Base-by-base conservation (phyloP, 2,888 invertebrate genomes). In the Phengaris arion region DNA sequence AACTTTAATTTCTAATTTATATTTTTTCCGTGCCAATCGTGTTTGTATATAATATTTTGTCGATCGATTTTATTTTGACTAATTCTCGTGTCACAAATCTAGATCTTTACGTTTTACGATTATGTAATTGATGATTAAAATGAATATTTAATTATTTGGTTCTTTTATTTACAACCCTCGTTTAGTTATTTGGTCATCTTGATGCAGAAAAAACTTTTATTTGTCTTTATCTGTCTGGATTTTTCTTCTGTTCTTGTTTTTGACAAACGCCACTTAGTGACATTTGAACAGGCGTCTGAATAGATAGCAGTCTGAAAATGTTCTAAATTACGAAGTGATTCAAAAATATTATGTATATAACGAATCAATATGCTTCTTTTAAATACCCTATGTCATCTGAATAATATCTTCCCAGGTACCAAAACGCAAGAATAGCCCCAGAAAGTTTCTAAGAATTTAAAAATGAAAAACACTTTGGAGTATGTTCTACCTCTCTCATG, bases 1-100 rank as follows among this genome's bases (percentile, higher is more conserved):
- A 76, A 80, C 78, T 78, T 78, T 80, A 81, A 84, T 82, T 84
- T 83, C 83, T 79, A 82, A 84, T 84, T 87, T 84, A 84, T 84
- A 80, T 48, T n/a, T 68, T 87, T 88, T 88, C 87, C 86, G 93
- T 91, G 92, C 91, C 92, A 91, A 91, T 88, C 79, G 85, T 87
- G 81, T 81, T 80, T 81, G 83, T 84, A 85, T 82, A 85, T 85
- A 83, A 82, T 79, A 75, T 77, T 76, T 77, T 78, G 79, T 77
- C 54, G 68, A 68, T 52, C 55, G 46, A 46, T 55, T 75, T 75
- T 75, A 69, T 55, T 68, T 59, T 74, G 22, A 75, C 74, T 79
- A 75, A 78, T 76, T 79, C 79, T 77, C 75, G 76, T 79, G 78
- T 77, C 70, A 52, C 70, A 76, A 76, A 77, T 74, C 70, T 74